Percentiles rank a stretch among this genome's conserved stretches.
phyloP scores from a whole-genome alignment of 2,797 vertebrate species.

The Vipera ursinii region DNA sequence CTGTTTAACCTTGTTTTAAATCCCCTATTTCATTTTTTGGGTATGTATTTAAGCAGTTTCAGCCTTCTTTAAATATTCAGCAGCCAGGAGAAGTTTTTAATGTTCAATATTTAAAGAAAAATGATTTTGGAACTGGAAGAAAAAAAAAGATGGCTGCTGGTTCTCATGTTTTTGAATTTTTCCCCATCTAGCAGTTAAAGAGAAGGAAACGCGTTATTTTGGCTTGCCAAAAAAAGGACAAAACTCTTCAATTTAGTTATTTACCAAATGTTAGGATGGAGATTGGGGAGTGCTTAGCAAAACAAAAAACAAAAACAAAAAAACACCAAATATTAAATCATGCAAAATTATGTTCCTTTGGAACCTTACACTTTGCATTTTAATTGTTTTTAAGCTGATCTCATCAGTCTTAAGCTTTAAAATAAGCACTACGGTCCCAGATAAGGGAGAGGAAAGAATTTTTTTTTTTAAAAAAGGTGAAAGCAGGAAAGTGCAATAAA shows the following conservation, averaged over 20 bases:
- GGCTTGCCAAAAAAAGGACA: constrained; percentile 38
- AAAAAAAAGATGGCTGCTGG: constrained; percentile 40
- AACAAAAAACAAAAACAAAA: background rate
- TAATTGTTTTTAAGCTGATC: constrained; percentile 61
- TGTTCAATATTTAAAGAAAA: background rate
- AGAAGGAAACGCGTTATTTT: background rate
- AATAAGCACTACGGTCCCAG: constrained; percentile 40
- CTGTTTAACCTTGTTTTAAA: constrained; percentile 34
- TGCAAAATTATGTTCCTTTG: constrained; percentile 48
- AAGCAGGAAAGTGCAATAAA: constrained; percentile 46
- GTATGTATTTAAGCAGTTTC: constrained; percentile 35
- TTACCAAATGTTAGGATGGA: constrained; percentile 62
- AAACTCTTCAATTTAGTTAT: constrained; percentile 53
- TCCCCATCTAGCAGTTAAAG: background rate
- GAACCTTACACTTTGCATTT: constrained; percentile 61
- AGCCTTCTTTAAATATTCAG: constrained; percentile 53
- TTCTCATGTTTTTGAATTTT: constrained; percentile 29
- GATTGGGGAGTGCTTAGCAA: constrained; percentile 46
- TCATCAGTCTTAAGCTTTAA: constrained; percentile 39
- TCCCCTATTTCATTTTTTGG: constrained; percentile 36
- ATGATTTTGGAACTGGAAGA: constrained; percentile 40
- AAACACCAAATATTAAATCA: constrained; percentile 56
- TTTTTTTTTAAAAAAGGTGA: constrained; percentile 31
- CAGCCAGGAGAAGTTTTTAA: constrained; percentile 40
- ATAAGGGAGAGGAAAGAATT: constrained; percentile 40